Base-by-base conservation (phyloP, 2,113 vertebrate species). In the Nansenia antarctica region DNA sequence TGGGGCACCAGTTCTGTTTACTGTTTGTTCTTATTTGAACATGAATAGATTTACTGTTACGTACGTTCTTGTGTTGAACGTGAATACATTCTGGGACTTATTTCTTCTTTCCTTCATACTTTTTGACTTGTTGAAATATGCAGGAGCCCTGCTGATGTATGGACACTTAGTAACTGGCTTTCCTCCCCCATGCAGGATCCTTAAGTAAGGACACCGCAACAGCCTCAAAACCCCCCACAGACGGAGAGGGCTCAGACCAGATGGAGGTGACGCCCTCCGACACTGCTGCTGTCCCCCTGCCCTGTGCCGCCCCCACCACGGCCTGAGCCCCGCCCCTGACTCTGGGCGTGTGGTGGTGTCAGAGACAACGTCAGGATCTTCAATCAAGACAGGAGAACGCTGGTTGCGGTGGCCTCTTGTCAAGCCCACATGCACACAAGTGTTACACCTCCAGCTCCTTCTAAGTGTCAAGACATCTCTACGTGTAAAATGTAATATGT, bases 241-340 rank as follows among this genome's bases (percentile, higher is more conserved):
- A 84, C 11, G 71, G 37, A 54, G 79, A 79, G 14, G 35, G 20
- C 22, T 8, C 70, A 1, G 54, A 75, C 47, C 59, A 52, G 2
- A 89, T 86, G 81, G 85, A 92, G 22, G 87, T 84, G 12, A 67
- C 65, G 5, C 71, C 82, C 14, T 81, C 82, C 3, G 77, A 87
- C 37, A 65, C 73, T 0, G 79, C 89, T 60, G 71, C 82, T 74
- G 75, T 84, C 2, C 65, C 82, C 0, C 42, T 78, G 29, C 68
- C 84, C 53, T 82, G 79, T 55, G 78, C 83, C n/a, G 70, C 80
- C n/a, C 62, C 82, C 7, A 78, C 85, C 68, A 85, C 85, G 0
- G 81, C 80, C 71, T 90, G 78, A 91, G 58, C 31, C 64, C n/a
- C 47, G 22, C 32, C 29, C 55, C 35, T 42, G 30, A 42, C 35